These are phyloP conservation scores for Cynopterus brachyotis DNA, from an alignment of 2,113 vertebrate species.

Conservation along the genomic window DNA sequence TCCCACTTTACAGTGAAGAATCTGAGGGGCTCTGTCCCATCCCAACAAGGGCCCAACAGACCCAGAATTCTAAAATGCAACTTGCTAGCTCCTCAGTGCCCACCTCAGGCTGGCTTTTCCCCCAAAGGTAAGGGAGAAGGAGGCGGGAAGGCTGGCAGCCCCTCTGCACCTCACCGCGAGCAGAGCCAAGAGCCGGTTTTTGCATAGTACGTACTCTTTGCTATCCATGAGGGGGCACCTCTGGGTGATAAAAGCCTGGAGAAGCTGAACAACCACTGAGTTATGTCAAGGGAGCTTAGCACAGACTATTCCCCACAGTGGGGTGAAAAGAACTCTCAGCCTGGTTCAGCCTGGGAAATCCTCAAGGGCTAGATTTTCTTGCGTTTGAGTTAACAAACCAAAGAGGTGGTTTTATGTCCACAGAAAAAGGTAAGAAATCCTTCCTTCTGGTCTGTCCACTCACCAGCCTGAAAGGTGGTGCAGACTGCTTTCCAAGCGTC, in stretches of 20 bases:
- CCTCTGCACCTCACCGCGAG: too few relatives aligned
- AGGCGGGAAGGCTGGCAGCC: neutral
- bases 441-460: neutral
- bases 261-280: neutral
- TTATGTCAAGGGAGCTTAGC: neutral
- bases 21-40: neutral
- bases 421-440: neutral
- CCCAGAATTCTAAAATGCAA: neutral
- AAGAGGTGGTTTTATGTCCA: neutral
- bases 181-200: neutral
- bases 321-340: neutral
- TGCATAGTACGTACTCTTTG: neutral
- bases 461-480: neutral
- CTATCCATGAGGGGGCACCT: neutral
- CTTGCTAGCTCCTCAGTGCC: neutral
- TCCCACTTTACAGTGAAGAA: neutral
- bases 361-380: neutral
- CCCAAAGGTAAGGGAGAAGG: neutral
- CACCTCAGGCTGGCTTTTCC: neutral
- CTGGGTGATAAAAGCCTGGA: neutral
- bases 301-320: neutral
- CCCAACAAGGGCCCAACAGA: neutral
- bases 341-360: neutral
- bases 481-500: neutral
- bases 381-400: neutral